Base-by-base conservation (phyloP, 2,113 vertebrate genomes). In the Amia ocellicauda region DNA sequence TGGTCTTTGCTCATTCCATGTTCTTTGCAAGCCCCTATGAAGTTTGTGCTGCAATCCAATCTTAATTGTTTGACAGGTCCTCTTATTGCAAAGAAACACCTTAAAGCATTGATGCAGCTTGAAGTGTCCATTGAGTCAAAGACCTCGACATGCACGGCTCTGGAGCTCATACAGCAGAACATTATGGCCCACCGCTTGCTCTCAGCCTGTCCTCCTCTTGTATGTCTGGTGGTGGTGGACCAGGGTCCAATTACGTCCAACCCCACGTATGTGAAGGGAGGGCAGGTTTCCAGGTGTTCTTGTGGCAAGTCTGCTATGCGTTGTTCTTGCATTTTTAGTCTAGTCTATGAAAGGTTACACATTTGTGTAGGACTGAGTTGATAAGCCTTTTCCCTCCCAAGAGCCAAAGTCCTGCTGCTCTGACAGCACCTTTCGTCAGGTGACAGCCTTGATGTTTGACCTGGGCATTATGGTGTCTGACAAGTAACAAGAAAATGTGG, bases 121-220 rank as follows among this genome's bases (percentile, higher is more conserved):
- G 47, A 62, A 14, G 62, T 27, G 22, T 63, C 62, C 49, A 63
- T 51, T 4, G 62, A 64, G 11, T 45, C 51, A 8, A 65, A 62
- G 2, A 72, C 13, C 17, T 72, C 52, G 2, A 72, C 8, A 14
- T 72, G 66, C 0, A 65, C 57, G 13, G 62, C 66, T 62, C 62
- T 61, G 0, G 24, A 63, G 17, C 57, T 65, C 58, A 64, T 57
- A 51, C 62, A 73, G 16, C 24, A 14, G 17, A 69, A 72, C 24
- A 66, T 47, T 8, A 72, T 58, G 19, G 70, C 58, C 70, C 67
- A 69, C 11, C 65, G 9, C 26, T 66, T 73, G 29, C 67, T 69
- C 16, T 63, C 27, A 5, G 60, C 49, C n/a, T 73, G 60, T 55
- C 47, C 63, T 23, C 63, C 63, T 69, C 67, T 66, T 3, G 59